Evolutionary conservation across 2,113 vertebrate genomes (phyloP), one percentile per base, ranked within the genome.

Genomic region (Mormyrus lacerda): DNA sequence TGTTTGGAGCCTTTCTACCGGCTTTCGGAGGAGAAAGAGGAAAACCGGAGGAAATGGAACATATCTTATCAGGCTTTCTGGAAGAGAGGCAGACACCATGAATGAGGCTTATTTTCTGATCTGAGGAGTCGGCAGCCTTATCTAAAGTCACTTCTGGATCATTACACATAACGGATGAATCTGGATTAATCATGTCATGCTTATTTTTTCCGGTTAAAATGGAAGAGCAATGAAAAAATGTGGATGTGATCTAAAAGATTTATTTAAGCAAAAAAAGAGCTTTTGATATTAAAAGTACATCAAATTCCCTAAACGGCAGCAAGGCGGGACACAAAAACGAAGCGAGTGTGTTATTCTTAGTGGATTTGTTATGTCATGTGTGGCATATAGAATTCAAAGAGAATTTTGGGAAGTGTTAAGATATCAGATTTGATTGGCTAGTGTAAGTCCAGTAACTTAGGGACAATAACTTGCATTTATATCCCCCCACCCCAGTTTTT

Each of bases 201-300:
- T 73, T 69, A 69, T 69, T 69, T 69, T 73, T 73, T 15, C 65
- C 24, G 45, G 21, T 83, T 8, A 87, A 89, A 50, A 21, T n/a
- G 24, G 21, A 61, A 61, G 24, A n/a, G 55, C 55, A 24, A 61
- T n/a, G 58, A 61, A 9, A n/a, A 61, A n/a, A 61, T 61, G 55
- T 58, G 55, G 21, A 24, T 13, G 27, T 90, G 93, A 93, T 94
- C 94, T 93, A 45, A 83, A 24, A 24, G 24, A 61, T 24, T n/a
- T 61, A 17, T 83, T n/a, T 21, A 45, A 44, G 15, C 39, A 24
- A 83, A 21, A 19, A 45, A 83, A 10, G 3, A 82, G 24, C 61
- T 21, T 69, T 69, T 69, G 13, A 73, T 73, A 73, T 73, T 73
- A 35, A 73, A 73, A 73, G 65, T 73, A 73, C 27, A 27, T 73